A percentile compares a stretch with the other conserved stretches of the same genome.
Evolutionary conservation across 2,113 vertebrate genomes (phyloP).

Genomic region (Isichthys henryi): DNA sequence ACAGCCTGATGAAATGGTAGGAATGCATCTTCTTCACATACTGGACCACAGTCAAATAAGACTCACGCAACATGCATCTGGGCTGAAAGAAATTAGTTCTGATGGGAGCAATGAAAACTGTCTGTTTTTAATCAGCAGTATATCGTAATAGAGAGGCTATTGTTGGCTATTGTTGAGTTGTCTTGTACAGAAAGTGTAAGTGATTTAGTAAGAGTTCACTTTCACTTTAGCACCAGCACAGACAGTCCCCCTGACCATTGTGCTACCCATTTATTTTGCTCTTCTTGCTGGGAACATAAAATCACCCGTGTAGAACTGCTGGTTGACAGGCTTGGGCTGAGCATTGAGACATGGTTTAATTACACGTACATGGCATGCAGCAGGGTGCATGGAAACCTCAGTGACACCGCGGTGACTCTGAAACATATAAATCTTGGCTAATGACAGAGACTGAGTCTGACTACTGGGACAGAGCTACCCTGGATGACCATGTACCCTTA

Average conservation of each 20-base stretch:
- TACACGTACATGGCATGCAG: background rate
- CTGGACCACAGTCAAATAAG: background rate
- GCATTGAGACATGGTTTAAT: background rate
- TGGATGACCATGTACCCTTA: background rate
- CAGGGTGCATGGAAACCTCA: background rate
- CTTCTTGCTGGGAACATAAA: background rate
- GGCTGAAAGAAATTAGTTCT: background rate
- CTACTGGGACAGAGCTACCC: background rate
- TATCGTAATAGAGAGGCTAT: background rate
- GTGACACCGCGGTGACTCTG: background rate
- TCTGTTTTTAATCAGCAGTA: background rate
- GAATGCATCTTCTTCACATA: background rate
- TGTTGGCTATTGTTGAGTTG: background rate
- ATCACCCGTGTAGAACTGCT: background rate
- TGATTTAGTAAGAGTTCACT: background rate
- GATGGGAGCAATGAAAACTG: background rate
- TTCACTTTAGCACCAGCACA: background rate
- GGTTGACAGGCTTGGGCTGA: background rate
- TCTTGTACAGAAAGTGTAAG: background rate
- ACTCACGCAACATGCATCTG: background rate
- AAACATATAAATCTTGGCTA: constrained; percentile 10
- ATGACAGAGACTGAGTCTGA: constrained; percentile 13
- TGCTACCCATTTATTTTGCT: background rate
- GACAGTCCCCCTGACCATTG: background rate
- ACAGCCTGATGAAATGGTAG: background rate